These are phyloP conservation scores for Haliclystus octoradiatus DNA, from an alignment of 30 jellyfish, hydroid and myxozoan species.

Conservation along the genomic window DNA sequence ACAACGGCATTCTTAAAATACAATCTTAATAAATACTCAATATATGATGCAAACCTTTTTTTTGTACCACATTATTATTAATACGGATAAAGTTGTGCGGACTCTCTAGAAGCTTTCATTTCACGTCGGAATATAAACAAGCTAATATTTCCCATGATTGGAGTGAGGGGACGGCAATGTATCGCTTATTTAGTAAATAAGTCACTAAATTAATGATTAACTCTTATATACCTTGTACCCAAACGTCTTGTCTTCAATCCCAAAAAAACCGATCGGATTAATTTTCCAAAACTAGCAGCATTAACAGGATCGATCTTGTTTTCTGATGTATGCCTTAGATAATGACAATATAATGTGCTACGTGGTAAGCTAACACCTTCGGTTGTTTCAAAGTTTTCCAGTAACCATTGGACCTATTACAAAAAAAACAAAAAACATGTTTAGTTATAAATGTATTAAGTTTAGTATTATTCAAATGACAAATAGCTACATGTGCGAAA, in stretches of 20 bases:
- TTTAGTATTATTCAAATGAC: background rate
- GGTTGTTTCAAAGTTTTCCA: constrained; percentile 96
- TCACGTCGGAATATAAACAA: no score
- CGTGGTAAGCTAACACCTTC: constrained; percentile 99
- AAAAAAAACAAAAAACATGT: background rate
- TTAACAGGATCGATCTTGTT: constrained; percentile 93
- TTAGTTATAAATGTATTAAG: background rate
- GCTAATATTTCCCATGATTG: no score
- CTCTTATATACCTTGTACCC: constrained; percentile 82
- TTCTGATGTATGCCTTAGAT: constrained; percentile 85
- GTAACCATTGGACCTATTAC: constrained; percentile 93
- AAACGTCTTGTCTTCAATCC: constrained; percentile 95
- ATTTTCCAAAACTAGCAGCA: constrained; percentile 98
- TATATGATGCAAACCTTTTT: no score
- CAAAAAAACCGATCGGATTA: constrained; percentile 91
- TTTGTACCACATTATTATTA: no score
- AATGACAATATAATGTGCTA: constrained; percentile 88
- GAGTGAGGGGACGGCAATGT: no score
- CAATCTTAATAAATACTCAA: no score
- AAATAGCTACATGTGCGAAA: no score
- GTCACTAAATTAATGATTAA: no score
- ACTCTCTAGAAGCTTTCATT: no score
- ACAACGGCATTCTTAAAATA: background rate
- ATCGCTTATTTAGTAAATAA: no score
- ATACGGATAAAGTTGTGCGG: no score